These are phyloP conservation scores for Sebastes oblongus DNA, from an alignment of 2,797 vertebrate genomes.

Conservation along the genomic window DNA sequence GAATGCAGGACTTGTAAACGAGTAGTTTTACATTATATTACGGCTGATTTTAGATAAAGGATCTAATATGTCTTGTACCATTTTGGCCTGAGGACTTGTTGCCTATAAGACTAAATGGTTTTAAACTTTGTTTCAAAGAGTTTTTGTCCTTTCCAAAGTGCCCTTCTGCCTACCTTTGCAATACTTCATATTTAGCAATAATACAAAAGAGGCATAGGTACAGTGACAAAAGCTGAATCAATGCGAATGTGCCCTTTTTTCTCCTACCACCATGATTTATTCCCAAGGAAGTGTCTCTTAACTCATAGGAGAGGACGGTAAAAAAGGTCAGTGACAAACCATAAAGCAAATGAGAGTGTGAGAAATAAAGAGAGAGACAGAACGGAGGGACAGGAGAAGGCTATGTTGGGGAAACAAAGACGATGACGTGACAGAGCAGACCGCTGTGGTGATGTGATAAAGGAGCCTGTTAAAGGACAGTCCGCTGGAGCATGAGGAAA, in stretches of 20 bases:
- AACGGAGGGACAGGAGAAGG: not conserved
- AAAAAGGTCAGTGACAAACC: not conserved
- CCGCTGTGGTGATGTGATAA: conserved; percentile 25
- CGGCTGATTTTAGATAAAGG: not conserved
- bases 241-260: not conserved
- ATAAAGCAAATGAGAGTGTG: not conserved
- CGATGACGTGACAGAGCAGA: conserved; percentile 1
- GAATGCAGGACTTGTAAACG: too few species aligned
- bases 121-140: not conserved
- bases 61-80: too few species aligned
- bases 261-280: not conserved
- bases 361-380: not conserved
- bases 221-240: not conserved
- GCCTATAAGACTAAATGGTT: not conserved
- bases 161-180: not conserved
- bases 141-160: not conserved
- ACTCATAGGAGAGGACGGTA: not conserved
- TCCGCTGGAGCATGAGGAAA: conserved; percentile 11
- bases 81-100: not conserved
- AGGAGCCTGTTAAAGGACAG: conserved; percentile 20
- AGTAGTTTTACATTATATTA: not conserved
- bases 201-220: not conserved
- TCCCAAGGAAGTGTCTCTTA: not conserved
- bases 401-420: conserved; percentile 13
- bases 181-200: not conserved